phyloP scores from a whole-genome alignment of 2,113 vertebrate genomes.

The Pangasianodon hypophthalmus region DNA sequence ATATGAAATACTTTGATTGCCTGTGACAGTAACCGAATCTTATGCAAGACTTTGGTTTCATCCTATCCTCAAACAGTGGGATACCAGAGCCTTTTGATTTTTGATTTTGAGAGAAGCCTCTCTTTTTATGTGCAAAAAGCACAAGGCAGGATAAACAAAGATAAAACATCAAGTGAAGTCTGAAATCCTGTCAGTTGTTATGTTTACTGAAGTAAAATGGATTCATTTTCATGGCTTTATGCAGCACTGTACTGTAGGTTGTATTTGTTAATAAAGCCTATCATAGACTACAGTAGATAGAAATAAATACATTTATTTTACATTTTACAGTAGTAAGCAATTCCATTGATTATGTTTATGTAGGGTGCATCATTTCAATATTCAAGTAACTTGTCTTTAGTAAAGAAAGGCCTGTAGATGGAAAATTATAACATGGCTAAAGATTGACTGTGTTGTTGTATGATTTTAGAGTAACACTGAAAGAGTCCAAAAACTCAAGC shows the following conservation, averaged over 20 bases:
- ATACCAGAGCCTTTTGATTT: conserved; percentile 12
- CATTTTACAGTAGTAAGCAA: background rate
- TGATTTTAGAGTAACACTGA: background rate
- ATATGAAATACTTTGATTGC: conserved; percentile 15
- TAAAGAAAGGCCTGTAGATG: too few species aligned
- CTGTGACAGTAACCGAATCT: conserved; percentile 29
- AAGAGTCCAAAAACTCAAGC: background rate
- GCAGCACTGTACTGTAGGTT: background rate
- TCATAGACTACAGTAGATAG: background rate
- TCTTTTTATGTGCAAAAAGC: conserved; percentile 13
- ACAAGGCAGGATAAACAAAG: background rate
- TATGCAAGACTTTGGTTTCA: conserved; percentile 32
- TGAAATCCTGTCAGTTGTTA: background rate
- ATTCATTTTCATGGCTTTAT: background rate
- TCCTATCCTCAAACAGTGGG: background rate
- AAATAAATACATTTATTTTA: background rate
- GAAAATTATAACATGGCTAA: background rate
- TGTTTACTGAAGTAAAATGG: background rate
- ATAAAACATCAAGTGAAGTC: conserved; percentile 3
- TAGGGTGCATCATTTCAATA: background rate
- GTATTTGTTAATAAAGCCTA: background rate
- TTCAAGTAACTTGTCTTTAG: background rate
- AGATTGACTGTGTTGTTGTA: background rate
- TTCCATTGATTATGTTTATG: background rate
- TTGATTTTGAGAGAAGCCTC: background rate